Conservation (phyloP, 2,888 invertebrate species). For the Drosophila kambysellisi region DNA sequence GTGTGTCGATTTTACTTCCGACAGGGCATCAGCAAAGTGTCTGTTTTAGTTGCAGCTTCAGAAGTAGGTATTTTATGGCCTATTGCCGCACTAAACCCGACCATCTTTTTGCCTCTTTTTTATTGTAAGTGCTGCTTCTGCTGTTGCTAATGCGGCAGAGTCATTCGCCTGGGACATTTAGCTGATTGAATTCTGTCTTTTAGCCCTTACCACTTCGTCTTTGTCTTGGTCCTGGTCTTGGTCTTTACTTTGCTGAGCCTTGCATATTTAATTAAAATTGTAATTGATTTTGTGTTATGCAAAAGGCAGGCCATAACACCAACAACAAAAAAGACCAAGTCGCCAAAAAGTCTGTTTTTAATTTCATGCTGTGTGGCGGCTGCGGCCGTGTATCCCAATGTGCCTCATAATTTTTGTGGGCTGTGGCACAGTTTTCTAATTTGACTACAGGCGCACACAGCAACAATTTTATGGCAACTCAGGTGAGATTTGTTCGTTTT, state of each 20-base stretch:
- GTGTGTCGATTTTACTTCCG: background rate
- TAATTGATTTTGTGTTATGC: constrained; percentile 82
- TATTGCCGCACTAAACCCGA: constrained; percentile 3
- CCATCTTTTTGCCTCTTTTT: constrained; percentile 12
- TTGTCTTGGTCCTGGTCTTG: constrained; percentile 13
- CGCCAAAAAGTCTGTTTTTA: constrained; percentile 76
- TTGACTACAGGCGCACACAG: constrained; percentile 57
- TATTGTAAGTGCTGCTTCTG: constrained; percentile 19
- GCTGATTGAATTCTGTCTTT: constrained; percentile 66
- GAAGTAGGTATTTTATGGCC: constrained; percentile 35
- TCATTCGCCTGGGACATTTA: constrained; percentile 67
- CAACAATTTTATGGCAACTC: constrained; percentile 69
- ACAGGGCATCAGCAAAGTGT: constrained; percentile 15
- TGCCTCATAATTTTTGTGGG: constrained; percentile 73
- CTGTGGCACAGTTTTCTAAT: constrained; percentile 76
- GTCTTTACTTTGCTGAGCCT: constrained; percentile 54
- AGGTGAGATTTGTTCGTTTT: constrained; percentile 72
- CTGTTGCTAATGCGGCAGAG: constrained; percentile 31
- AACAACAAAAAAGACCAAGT: constrained; percentile 25
- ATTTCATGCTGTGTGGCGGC: constrained; percentile 65
- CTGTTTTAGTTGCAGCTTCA: constrained; percentile 1
- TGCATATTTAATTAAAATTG: constrained; percentile 82
- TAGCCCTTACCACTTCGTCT: constrained; percentile 2
- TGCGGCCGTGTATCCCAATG: constrained; percentile 54
- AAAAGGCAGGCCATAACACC: constrained; percentile 69